These are phyloP conservation scores for Parotia lawesii DNA, from an alignment of 2,113 vertebrate species.

Conservation along the genomic window DNA sequence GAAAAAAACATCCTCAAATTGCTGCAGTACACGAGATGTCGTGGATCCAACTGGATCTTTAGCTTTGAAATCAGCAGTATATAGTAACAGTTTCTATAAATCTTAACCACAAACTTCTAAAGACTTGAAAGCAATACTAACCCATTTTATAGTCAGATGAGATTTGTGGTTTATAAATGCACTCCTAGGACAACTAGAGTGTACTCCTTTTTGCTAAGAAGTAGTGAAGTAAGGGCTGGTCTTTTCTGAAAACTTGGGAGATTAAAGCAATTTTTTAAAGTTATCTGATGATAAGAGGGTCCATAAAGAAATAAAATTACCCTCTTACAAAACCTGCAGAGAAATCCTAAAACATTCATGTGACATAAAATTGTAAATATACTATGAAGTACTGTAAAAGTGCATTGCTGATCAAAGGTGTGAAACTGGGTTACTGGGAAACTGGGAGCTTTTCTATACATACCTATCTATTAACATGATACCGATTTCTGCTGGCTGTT, in stretches of 20 bases:
- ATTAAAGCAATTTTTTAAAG: background rate
- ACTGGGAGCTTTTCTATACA: background rate
- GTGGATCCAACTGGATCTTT: background rate
- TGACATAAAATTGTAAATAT: background rate
- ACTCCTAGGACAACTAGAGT: background rate
- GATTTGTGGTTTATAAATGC: background rate
- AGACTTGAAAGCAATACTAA: background rate
- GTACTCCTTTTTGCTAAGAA: background rate
- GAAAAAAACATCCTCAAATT: background rate
- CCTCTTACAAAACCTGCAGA: background rate
- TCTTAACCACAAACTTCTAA: background rate
- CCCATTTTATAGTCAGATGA: background rate
- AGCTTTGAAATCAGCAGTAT: background rate
- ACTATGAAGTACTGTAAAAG: background rate
- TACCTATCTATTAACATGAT: background rate
- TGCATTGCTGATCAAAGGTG: background rate
- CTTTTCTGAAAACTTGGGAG: background rate
- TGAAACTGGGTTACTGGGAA: background rate
- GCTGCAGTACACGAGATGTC: fast-evolving
- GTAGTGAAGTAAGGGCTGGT: background rate
- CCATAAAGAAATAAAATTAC: background rate
- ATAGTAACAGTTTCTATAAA: background rate
- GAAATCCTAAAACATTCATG: background rate
- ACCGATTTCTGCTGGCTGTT: background rate
- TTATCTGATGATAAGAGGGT: background rate